Evolutionary conservation across 1,140 invertebrate genomes (phyloP), one percentile per base, ranked within the genome.

Genomic region (Nomia melanderi): DNA sequence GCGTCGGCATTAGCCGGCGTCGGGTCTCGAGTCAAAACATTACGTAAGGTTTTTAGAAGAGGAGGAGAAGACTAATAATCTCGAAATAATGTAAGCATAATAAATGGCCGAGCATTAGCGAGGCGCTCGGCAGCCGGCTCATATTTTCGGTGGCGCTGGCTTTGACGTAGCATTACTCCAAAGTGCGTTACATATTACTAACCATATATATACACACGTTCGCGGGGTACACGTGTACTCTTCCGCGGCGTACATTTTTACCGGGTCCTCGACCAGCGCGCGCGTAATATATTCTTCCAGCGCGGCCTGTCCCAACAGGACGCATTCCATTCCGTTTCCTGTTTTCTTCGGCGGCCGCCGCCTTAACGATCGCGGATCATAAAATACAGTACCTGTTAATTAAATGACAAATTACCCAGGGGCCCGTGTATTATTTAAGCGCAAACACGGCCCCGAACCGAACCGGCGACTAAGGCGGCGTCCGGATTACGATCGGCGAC

Each of bases 11-110:
- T 79, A 87, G 71, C 78, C 29, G 62, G 57, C 47, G 59, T 23
- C 31, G 47, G 64, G 66, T 77, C 83, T 70, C 77, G 83, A 87
- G 84, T 86, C 80, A 85, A 89, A 88, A 90, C 78, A 89, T 87
- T 86, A 86, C 81, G 77, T 84, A 85, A 88, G 85, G 85, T 88
- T 87, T 89, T 86, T 88, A 79, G 66, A 85, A 84, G 77, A 78
- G 82, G 82, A 77, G 78, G 81, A 86, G 82, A 88, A 90, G 89
- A 91, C 88, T 91, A 91, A 91, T 92, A 92, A 91, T 91, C 89
- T 90, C 84, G 88, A 90, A 92, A 92, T 91, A 91, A 92, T 91
- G 88, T 91, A 91, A 91, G 89, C 87, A 86, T 90, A 91, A 92
- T 91, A 91, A 91, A 92, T 90, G 90, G 86, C 75, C 70, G 77